Base-by-base conservation (phyloP, 2,797 vertebrate genomes). In the Jordanella pulchra region DNA sequence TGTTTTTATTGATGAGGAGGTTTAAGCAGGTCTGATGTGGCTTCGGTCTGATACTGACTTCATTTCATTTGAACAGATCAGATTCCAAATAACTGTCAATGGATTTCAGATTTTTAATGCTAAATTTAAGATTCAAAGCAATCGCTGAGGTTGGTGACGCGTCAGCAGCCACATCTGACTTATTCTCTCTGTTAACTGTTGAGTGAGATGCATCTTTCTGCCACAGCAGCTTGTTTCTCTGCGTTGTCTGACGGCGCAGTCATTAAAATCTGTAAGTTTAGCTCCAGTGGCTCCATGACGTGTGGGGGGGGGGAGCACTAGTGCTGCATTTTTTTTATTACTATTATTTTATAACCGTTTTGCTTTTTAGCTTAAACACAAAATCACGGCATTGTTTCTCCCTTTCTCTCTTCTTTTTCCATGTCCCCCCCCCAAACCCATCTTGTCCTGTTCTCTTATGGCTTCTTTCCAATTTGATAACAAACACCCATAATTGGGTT, bases 361-460 rank as follows among this genome's bases (percentile, higher is more conserved):
- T 73, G 76, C 67, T 42, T 84, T 58, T 2, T 64, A 71, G 35
- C 48, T 58, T 23, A 69, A 60, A 71, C 71, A 71, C 55, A 67
- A 35, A 84, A 81, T 91, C 79, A 91, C 83, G 75, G 69, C 78
- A 42, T 73, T 75, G 45, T 77, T 89, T 68, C 89, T 50, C 69
- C 82, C 77, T 71, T 54, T 74, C 79, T 81, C 68, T 60, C 28
- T 32, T 63, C 48, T 75, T 64, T 78, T 58, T 78, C 25, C 50
- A 75, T 65, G 71, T 44, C 2, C 12, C 4, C 27, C 27, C 27
- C 61, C 17, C 27, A 42, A 39, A 17, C 11, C 42, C 53, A 42
- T 32, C 71, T 60, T 1, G 4, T 25, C 32, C 51, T 73, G 5
- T 48, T 30, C 18, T 47, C 17, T 23, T 66, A 39, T 66, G 75